phyloP scores from a whole-genome alignment of 2,113 vertebrate species.

The Oncorhynchus gorbuscha region DNA sequence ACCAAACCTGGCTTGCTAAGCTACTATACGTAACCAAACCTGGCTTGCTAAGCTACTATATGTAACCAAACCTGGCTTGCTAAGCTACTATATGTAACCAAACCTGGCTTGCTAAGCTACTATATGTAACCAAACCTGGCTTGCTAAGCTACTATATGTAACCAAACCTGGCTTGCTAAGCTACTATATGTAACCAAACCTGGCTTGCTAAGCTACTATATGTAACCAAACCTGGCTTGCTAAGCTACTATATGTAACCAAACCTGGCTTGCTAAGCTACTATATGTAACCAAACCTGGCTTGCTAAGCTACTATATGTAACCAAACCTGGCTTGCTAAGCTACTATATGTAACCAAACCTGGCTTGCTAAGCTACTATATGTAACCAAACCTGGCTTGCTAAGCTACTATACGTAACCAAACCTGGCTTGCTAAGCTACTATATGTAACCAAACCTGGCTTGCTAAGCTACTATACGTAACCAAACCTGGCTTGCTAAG shows the following conservation, averaged over 20 bases:
- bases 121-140: background rate
- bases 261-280: background rate
- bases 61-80: background rate
- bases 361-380: too few species aligned
- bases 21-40: background rate
- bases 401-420: background rate
- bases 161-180: background rate
- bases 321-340: background rate
- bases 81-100: too few species aligned
- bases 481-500: too few species aligned
- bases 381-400: too few species aligned
- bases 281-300: too few species aligned
- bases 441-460: background rate
- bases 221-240: background rate
- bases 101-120: too few species aligned
- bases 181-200: too few species aligned
- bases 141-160: too few species aligned
- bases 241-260: background rate
- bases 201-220: too few species aligned
- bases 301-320: too few species aligned
- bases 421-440: background rate
- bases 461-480: too few species aligned
- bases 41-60: too few species aligned
- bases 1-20: background rate
- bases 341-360: background rate